Base-by-base conservation (phyloP, 2,888 invertebrate species). In the Agrochola lychnidis region DNA sequence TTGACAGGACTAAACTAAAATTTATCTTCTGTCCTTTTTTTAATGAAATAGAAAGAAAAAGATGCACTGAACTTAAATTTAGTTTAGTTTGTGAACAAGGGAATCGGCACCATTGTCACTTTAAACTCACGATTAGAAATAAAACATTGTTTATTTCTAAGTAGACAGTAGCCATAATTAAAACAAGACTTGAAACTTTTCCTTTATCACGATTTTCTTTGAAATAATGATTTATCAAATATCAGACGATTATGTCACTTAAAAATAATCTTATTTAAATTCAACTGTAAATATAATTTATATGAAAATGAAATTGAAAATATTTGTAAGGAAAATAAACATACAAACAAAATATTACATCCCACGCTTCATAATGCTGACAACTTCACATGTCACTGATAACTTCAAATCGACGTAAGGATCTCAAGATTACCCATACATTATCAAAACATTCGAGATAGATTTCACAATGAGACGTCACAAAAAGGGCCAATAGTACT, bases 401-500 rank as follows among this genome's bases (percentile, higher is more conserved):
- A 76, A 66, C n/a, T 56, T 25, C 10, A 56, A 12, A 76, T 68
- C 53, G 45, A 69, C 36, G 63, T 45, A 16, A 16, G 48, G 14
- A 45, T 19, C 19, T 30, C 36, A 63, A 70, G 51, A 73, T 74
- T 63, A 79, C 63, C 14, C 40, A 36, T 22, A 51, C 30, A 56
- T 53, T 48, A 68, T 71, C 22, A 40, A 68, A 30, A 62, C 14
- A 68, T 67, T 48, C 19, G 45, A 36, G 45, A 61, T 22, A 45
- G 14, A 57, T 67, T 67, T 62, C 66, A 62, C 56, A 80, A 67
- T 5, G 7, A 45, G 9, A 61, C 61, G 56, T 62, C 70, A 83
- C 30, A 66, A 30, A 69, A 87, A 74, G 63, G 70, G 56, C 53
- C 77, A 77, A 70, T 68, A 71, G 25, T 62, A 70, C 12, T 64